phyloP scores from a whole-genome alignment of 2,888 invertebrate genomes.

The Patella caerulea region DNA sequence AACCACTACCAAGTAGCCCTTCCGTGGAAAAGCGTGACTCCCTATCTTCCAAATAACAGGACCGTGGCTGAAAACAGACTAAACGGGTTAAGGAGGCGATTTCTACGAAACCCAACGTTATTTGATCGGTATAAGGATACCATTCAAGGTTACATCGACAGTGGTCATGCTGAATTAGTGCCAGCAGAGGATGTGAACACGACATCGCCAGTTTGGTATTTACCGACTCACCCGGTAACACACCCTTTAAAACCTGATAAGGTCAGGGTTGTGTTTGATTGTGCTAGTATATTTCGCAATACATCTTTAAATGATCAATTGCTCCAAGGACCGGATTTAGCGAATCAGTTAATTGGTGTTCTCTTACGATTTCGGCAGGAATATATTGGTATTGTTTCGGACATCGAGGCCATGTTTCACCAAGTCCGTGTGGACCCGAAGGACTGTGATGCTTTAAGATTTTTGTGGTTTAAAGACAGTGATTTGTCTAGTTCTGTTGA shows the following conservation, averaged over 20 bases:
- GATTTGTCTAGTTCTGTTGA: too few species aligned
- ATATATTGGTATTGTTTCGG: too few species aligned
- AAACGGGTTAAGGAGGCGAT: not conserved
- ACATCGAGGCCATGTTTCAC: too few species aligned
- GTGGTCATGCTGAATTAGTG: not conserved
- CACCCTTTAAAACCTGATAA: slow-evolving; percentile 24
- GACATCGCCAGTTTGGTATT: slow-evolving; percentile 23
- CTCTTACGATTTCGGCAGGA: too few species aligned
- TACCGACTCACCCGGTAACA: slow-evolving; percentile 29
- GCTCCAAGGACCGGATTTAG: slow-evolving; percentile 29
- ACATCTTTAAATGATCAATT: slow-evolving; percentile 29
- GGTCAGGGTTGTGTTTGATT: not conserved
- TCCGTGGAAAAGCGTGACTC: not conserved
- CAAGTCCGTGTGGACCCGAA: too few species aligned
- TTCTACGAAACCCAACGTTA: not conserved
- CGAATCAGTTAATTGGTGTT: slow-evolving; percentile 26
- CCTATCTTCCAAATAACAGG: not conserved
- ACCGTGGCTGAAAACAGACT: not conserved
- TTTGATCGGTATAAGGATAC: not conserved
- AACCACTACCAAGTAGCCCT: not conserved
- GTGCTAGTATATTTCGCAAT: slow-evolving; percentile 19
- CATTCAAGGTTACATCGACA: not conserved
- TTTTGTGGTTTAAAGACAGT: too few species aligned
- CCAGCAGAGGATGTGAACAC: not conserved
- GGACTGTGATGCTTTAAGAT: too few species aligned